Conservation (phyloP, 2,113 vertebrate species). For the Chamaea fasciata region DNA sequence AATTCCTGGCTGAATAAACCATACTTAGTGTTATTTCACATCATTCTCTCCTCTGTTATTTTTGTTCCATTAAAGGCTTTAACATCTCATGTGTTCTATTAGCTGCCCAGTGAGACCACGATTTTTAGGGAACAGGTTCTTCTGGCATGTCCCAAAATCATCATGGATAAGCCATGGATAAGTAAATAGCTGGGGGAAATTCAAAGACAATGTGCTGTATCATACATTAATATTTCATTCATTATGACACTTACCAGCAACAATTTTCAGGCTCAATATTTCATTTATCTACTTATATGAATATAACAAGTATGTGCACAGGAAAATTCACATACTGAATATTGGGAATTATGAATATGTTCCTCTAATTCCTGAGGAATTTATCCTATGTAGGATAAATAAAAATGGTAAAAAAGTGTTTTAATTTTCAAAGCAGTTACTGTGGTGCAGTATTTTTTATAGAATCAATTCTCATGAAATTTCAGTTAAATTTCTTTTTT, state of each 20-base stretch:
- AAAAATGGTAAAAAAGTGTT: not conserved
- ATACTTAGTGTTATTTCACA: not conserved
- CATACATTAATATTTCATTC: not conserved
- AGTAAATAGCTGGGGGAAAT: not conserved
- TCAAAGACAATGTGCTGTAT: not conserved
- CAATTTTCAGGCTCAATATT: not conserved
- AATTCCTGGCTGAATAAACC: not conserved
- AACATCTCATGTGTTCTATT: not conserved
- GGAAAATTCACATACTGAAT: not conserved
- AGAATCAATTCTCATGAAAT: not conserved
- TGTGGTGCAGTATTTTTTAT: not conserved
- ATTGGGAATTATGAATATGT: not conserved
- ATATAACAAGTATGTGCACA: not conserved
- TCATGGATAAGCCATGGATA: not conserved
- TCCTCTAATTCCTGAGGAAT: not conserved
- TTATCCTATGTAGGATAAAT: not conserved
- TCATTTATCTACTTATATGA: not conserved
- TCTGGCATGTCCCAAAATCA: not conserved
- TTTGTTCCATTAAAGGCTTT: not conserved
- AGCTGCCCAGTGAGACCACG: not conserved
- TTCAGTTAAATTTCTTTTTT: not conserved
- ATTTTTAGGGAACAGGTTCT: not conserved
- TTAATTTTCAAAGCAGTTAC: not conserved
- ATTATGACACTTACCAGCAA: not conserved
- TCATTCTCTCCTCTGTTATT: not conserved